Evolutionary conservation across 2,888 invertebrate genomes (phyloP).

Genomic region (Tolmerus cingulatus): DNA sequence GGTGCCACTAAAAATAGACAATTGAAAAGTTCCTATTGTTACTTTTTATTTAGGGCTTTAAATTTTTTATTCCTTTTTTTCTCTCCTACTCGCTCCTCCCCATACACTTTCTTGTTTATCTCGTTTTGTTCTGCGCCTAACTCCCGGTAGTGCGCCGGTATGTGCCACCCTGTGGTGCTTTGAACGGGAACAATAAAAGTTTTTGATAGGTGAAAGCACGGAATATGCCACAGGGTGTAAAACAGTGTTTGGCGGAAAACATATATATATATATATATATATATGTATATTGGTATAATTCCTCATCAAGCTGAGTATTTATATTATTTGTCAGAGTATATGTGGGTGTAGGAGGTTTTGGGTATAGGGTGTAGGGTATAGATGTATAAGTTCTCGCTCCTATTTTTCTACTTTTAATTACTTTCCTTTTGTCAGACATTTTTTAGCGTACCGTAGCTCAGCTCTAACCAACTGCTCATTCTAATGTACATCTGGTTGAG

Average conservation of each 20-base stretch:
- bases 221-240: conserved; percentile 18
- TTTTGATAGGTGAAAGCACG: background rate
- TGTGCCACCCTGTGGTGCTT: background rate
- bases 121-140: background rate
- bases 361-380: background rate
- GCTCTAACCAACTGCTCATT: background rate
- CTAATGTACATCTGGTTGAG: background rate
- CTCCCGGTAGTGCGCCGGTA: background rate
- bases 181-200: background rate
- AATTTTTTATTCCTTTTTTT: conserved; percentile 4
- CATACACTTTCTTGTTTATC: background rate
- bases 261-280: background rate
- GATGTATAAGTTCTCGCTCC: background rate
- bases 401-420: conserved; percentile 37
- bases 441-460: background rate
- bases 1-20: background rate
- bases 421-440: conserved; percentile 26
- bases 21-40: conserved; percentile 6
- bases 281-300: background rate
- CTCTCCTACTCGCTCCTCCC: too few species aligned
- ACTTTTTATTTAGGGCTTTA: background rate
- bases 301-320: background rate
- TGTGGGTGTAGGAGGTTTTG: background rate
- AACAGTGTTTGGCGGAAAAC: background rate
- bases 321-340: background rate